Percentiles rank a stretch among this genome's conserved stretches.
phyloP scores from a whole-genome alignment of 2,113 vertebrate species.

The Takifugu flavidus region DNA sequence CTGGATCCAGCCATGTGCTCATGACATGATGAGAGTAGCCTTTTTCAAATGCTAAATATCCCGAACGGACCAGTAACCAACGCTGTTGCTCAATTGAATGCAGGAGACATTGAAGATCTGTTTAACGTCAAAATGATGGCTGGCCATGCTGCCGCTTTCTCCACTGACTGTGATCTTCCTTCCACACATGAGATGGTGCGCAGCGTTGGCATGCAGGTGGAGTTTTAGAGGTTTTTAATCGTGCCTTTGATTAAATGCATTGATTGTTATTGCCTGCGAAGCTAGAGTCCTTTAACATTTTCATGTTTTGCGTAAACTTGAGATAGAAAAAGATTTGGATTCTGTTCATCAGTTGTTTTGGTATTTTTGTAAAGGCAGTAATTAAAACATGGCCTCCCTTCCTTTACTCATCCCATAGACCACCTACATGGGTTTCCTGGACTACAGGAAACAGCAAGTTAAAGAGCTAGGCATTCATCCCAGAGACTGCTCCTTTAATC shows the following conservation, averaged over 20 bases:
- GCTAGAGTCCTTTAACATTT: neutral
- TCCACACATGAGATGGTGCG: conserved; percentile 85
- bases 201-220: conserved; percentile 93
- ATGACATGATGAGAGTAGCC: too few relatives aligned
- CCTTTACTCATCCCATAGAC: conserved; percentile 73
- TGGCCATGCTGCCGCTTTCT: conserved; percentile 92
- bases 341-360: too few relatives aligned
- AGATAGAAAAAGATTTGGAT: too few relatives aligned
- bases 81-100: neutral
- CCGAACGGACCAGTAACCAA: neutral
- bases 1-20: too few relatives aligned
- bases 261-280: too few relatives aligned
- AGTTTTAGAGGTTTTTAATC: neutral
- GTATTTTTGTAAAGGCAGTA: neutral
- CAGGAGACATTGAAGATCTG: conserved; percentile 91
- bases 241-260: neutral
- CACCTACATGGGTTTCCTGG: conserved; percentile 95
- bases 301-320: neutral
- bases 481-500: conserved; percentile 93
- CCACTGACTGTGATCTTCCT: conserved; percentile 90
- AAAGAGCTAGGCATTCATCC: conserved; percentile 90
- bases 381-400: conserved; percentile 11
- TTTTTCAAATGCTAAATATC: too few relatives aligned
- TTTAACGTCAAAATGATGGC: conserved; percentile 78
- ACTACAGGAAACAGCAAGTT: conserved; percentile 88